phyloP scores from a whole-genome alignment of 2,797 vertebrate genomes.

The Phrynocephalus forsythii region DNA sequence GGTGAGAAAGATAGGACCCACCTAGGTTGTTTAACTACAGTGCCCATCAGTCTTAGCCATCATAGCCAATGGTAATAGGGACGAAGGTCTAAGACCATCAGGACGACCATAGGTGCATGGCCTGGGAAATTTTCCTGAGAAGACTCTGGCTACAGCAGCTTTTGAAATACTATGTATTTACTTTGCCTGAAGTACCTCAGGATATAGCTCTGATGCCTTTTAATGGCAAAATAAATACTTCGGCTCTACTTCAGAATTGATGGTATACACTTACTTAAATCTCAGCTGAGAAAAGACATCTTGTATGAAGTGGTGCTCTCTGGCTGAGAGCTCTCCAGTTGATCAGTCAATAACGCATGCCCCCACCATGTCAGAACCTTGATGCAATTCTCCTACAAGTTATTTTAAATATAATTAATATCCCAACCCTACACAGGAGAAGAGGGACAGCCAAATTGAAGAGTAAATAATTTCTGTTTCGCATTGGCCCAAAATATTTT shows the following conservation, averaged over 20 bases:
- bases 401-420: background rate
- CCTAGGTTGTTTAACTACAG: background rate
- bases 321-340: background rate
- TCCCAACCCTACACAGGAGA: background rate
- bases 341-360: background rate
- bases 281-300: background rate
- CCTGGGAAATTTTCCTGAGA: background rate
- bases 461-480: too few relatives aligned
- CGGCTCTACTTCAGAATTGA: background rate
- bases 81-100: too few relatives aligned
- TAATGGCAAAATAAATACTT: conserved; percentile 16
- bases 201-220: background rate
- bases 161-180: background rate
- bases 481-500: too few relatives aligned
- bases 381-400: background rate
- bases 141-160: background rate
- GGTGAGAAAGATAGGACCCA: background rate
- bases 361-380: background rate
- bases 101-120: too few relatives aligned
- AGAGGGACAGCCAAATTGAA: too few relatives aligned
- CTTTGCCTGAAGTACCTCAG: conserved; percentile 1
- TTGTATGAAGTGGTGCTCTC: background rate
- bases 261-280: conserved; percentile 3
- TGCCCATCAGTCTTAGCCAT: background rate
- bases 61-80: background rate